Evolutionary conservation across 2,797 vertebrate species (phyloP), one percentile per base, ranked within the genome.

Genomic region (Poecile montanus): DNA sequence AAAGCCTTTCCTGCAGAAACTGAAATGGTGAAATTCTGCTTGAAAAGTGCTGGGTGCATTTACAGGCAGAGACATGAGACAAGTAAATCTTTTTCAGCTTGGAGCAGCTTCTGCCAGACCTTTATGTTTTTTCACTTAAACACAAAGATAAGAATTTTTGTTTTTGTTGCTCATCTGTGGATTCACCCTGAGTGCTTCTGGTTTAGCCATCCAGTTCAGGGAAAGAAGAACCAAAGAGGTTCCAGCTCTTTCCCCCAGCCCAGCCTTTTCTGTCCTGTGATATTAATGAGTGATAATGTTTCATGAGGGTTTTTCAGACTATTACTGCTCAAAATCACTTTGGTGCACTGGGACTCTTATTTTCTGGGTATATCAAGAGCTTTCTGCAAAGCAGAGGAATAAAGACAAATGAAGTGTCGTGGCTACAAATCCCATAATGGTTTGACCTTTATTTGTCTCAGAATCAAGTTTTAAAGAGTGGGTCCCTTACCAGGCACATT

Each of bases 321-420:
- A 29, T 57, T 91, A 86, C 88, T 93, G 72, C 72, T 91, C 91
- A 83, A 83, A 94, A 95, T 95, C 74, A 13, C 93, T 87, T 89
- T 74, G 57, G 63, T 91, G 84, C 71, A 6, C 17, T 83, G 95
- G 60, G 86, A 81, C 30, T 47, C 50, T 47, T 57, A 40, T 90
- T 94, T 83, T 26, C 53, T 50, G 77, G 29, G 19, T 62, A 13
- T 58, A 72, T 51, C 38, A 58, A 86, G 38, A 92, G 53, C 58
- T 83, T 85, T 79, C 53, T 61, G 61, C 67, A 76, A 83, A 73
- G 57, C 54, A 68, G 20, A 75, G 47, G 54, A 72, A 75, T 75
- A 77, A 91, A 85, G 66, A 77, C 54, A 73, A 50, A 81, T 76
- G 34, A 66, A 66, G 36, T 20, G 34, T 18, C 63, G 70, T 67